Base-by-base conservation (phyloP, 1,140 invertebrate genomes). In the Helicoverpa armigera region DNA sequence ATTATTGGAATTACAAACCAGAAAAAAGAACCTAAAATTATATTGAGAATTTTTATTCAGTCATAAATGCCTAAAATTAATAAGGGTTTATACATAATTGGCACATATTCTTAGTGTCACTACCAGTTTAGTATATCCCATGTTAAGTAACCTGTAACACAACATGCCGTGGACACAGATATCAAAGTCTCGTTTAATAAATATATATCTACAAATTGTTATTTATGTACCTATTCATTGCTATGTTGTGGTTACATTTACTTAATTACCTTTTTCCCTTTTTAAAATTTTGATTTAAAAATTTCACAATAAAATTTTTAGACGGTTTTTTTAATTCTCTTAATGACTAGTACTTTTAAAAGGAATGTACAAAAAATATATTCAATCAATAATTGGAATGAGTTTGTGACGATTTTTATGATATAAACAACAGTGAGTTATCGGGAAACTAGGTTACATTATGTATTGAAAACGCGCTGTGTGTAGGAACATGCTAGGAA, bases 61-160 rank as follows among this genome's bases (percentile, higher is more conserved):
- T 69, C 63, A 69, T 78, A 67, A 58, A 78, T 67, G 76, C 76
- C 76, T 78, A 78, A 78, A 78, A 78, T 78, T 78, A 78, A 78
- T 67, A 78, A 78, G 53, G 65, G 51, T 78, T 56, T 69, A 78
- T 58, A 69, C 35, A 69, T 78, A 78, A 78, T 78, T 78, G 76
- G 76, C 76, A 78, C 76, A 78, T 69, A 58, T 69, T 78, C 74
- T 65, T 54, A 78, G 76, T 78, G 76, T 78, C 65, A 78, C 61
- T 65, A 58, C 76, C 23, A 48, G 48, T 78, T 58, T 50, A 69
- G 61, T 77, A 53, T 56, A 69, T 31, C 23, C 35, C 50, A 58
- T 48, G 35, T 56, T 23, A 35, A 58, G 65, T 69, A 58, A 69
- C 56, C 23, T 69, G 61, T 78, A 78, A 77, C 74, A 48, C 74